These are phyloP conservation scores for Sibirionetta formosa DNA, from an alignment of 2,797 vertebrate genomes.

Conservation along the genomic window DNA sequence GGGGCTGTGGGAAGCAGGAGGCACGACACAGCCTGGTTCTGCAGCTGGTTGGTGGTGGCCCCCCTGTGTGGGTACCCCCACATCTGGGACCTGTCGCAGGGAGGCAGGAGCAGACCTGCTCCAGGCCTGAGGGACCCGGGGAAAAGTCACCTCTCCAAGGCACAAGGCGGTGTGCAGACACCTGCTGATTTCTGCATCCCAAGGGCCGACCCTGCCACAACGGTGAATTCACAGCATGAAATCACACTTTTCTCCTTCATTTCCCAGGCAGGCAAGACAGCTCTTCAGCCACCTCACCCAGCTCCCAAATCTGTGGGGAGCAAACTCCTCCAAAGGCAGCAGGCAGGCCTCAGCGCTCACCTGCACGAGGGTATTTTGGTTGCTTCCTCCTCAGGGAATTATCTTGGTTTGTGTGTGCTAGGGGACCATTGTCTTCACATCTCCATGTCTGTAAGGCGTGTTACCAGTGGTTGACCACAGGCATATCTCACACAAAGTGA, in stretches of 20 bases:
- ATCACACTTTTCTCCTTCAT: background rate
- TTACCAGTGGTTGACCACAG: background rate
- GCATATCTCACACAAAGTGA: background rate
- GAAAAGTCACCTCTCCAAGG: background rate
- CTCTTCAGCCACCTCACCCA: background rate
- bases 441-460: background rate
- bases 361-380: rapidly evolving
- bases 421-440: background rate
- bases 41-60: rapidly evolving
- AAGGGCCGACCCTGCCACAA: background rate
- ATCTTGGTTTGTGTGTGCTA: rapidly evolving
- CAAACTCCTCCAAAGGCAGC: rapidly evolving
- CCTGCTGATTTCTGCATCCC: background rate
- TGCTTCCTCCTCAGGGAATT: background rate
- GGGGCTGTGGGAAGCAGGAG: background rate
- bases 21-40: rapidly evolving
- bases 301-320: rapidly evolving
- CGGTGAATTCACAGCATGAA: background rate
- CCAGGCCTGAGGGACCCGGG: background rate
- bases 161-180: background rate
- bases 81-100: background rate
- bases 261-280: background rate
- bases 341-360: background rate
- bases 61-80: too few species aligned
- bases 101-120: background rate